Conservation (phyloP, 1,140 invertebrate genomes). For the Camponotus pennsylvanicus region DNA sequence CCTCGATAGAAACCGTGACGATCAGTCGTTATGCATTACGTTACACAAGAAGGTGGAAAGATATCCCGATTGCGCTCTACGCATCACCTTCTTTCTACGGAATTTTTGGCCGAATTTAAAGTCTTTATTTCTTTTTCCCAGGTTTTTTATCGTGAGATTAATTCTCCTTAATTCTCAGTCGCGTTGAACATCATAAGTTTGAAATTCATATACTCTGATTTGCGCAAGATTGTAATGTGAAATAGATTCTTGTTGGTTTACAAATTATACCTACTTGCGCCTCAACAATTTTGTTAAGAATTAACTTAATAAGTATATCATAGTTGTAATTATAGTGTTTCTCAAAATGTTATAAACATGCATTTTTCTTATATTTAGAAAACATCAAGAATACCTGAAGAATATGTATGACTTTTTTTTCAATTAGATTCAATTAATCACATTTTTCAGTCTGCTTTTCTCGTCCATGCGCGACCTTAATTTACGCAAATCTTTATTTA, state of each 20-base stretch:
- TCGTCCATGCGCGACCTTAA: constrained; percentile 25
- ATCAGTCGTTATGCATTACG: constrained; percentile 31
- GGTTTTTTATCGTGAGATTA: not conserved
- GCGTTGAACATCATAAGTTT: not conserved
- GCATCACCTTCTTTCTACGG: not conserved
- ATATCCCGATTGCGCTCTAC: not conserved
- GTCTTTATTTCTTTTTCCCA: not conserved
- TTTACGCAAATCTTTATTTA: constrained; percentile 57
- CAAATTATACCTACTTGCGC: not conserved
- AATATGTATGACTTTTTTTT: not conserved
- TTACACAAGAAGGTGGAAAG: too few relatives aligned
- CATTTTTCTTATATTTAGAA: not conserved
- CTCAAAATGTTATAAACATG: not conserved
- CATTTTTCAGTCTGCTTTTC: not conserved
- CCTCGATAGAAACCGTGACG: constrained; percentile 55
- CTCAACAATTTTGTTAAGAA: not conserved
- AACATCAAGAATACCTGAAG: not conserved
- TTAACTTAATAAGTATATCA: not conserved
- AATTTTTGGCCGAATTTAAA: not conserved
- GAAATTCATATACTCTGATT: not conserved
- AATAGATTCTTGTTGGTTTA: not conserved
- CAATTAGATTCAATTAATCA: constrained; percentile 41
- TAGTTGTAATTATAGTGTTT: not conserved
- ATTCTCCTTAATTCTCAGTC: not conserved
- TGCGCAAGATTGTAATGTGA: not conserved